A percentile compares a stretch with the other conserved stretches of the same genome.
phyloP scores from a whole-genome alignment of 1,140 invertebrate species.

The Platyura marginata region DNA sequence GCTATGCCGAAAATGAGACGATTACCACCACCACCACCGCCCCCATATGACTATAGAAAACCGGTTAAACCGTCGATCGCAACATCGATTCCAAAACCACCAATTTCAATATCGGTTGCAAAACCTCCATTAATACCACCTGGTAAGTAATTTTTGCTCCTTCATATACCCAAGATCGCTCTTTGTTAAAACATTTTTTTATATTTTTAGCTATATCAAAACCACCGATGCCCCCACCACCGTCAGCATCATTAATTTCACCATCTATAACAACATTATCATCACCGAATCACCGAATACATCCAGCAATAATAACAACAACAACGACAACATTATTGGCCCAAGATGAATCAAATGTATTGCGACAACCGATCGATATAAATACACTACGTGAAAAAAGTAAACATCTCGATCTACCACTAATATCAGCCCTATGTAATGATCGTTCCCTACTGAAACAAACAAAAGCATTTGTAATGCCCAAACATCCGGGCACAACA shows the following conservation, averaged over 20 bases:
- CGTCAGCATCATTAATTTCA: neutral
- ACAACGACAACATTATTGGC: neutral
- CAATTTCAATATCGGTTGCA: slow-evolving; percentile 19
- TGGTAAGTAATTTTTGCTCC: slow-evolving; percentile 19
- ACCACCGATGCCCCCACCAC: neutral
- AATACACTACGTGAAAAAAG: slow-evolving; percentile 67
- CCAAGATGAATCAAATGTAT: too few relatives aligned
- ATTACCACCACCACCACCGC: slow-evolving; percentile 53
- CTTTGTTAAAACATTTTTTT: too few relatives aligned
- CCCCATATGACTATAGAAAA: slow-evolving; percentile 38
- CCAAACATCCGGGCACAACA: slow-evolving; percentile 35
- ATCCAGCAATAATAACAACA: slow-evolving; percentile 2
- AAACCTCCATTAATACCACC: slow-evolving; percentile 14
- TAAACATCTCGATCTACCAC: slow-evolving; percentile 66
- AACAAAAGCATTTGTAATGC: slow-evolving; percentile 62
- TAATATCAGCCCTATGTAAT: slow-evolving; percentile 78
- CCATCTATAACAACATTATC: slow-evolving; percentile 7
- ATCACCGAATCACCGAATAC: neutral
- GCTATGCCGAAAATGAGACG: slow-evolving; percentile 37
- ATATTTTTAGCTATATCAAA: neutral
- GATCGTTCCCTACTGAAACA: slow-evolving; percentile 69
- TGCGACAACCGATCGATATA: slow-evolving; percentile 51
- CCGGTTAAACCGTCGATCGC: slow-evolving; percentile 11
- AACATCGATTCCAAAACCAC: slow-evolving; percentile 18
- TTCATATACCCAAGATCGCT: too few relatives aligned